These are phyloP conservation scores for Mactromeris polynyma DNA, from an alignment of 2,888 invertebrate species.

Conservation along the genomic window DNA sequence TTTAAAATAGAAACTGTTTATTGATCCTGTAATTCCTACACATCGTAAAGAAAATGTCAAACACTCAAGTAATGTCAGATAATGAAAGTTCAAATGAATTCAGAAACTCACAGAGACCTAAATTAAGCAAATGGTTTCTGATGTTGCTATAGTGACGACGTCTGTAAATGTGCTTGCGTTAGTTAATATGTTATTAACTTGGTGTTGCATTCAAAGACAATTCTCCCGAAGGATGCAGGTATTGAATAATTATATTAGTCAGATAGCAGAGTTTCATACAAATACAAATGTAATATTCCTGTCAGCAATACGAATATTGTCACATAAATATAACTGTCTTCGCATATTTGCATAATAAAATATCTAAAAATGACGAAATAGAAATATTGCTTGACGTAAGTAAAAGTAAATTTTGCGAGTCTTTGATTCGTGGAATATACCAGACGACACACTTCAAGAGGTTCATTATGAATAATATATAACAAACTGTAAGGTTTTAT, in stretches of 20 bases:
- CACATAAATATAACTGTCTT: too few species aligned
- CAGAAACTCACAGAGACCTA: not conserved
- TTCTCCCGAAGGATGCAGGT: not conserved
- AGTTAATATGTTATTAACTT: conserved; percentile 12
- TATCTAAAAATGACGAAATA: too few species aligned
- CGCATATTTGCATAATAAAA: too few species aligned
- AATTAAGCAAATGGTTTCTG: not conserved
- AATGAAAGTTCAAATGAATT: not conserved
- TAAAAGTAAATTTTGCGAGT: too few species aligned
- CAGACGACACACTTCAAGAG: too few species aligned
- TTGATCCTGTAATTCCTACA: too few species aligned
- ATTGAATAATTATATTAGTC: not conserved
- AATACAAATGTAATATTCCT: not conserved
- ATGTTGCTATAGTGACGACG: not conserved
- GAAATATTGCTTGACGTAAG: too few species aligned
- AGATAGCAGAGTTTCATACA: not conserved
- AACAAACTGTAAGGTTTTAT: too few species aligned
- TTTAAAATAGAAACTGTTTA: too few species aligned
- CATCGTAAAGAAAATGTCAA: conserved; percentile 8
- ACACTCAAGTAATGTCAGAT: not conserved
- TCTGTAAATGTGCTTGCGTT: not conserved
- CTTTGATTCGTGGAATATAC: too few species aligned
- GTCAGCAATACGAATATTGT: not conserved
- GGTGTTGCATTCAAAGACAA: not conserved
- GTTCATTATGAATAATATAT: too few species aligned